Evolutionary conservation across 2,888 invertebrate genomes (phyloP), one percentile per base, ranked within the genome.

Genomic region (Fragum sueziense): DNA sequence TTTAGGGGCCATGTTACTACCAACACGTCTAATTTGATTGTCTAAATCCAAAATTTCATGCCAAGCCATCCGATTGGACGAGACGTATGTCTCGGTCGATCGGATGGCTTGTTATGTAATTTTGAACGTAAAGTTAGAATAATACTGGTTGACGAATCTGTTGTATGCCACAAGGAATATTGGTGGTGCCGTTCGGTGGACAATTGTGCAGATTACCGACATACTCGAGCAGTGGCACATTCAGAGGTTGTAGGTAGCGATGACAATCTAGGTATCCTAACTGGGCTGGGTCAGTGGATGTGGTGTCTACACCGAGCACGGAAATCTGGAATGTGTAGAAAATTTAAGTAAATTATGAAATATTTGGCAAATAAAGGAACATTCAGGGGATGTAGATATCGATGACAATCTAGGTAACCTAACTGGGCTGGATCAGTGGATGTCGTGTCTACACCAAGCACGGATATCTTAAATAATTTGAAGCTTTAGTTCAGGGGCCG

Each of bases 401-500:
- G 57, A 27, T 82, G 82, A 47, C 78, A 78, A 6, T 61, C 61
- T 31, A 71, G 74, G 9, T 17, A 25, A 3, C 25, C 20, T 14
- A 75, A 34, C 14, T 90, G 80, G 83, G 95, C 95, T 0, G 94
- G 93, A 91, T 96, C 96, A 1, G 95, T 92, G 9, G 95, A 95
- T 0, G 95, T 94, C 0, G 95, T 94, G 89, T 96, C 96, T 0
- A 96, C 94, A 0, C 96, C 96, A 7, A 95, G 94, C 77, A 96
- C 94, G 79, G 94, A 94, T 14, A 94, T 73, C 59, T 76, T 51
- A 65, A 65, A 65, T 47, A n/a, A n/a, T n/a, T n/a, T n/a, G n/a
- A n/a, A n/a, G n/a, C n/a, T n/a, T n/a, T n/a, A n/a, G n/a, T n/a
- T n/a, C n/a, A n/a, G n/a, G n/a, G n/a, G n/a, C n/a, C n/a, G n/a